A percentile compares a stretch with the other conserved stretches of the same genome.
phyloP scores from a whole-genome alignment of 2,113 vertebrate genomes.

The Brachypodius melanocephalos region DNA sequence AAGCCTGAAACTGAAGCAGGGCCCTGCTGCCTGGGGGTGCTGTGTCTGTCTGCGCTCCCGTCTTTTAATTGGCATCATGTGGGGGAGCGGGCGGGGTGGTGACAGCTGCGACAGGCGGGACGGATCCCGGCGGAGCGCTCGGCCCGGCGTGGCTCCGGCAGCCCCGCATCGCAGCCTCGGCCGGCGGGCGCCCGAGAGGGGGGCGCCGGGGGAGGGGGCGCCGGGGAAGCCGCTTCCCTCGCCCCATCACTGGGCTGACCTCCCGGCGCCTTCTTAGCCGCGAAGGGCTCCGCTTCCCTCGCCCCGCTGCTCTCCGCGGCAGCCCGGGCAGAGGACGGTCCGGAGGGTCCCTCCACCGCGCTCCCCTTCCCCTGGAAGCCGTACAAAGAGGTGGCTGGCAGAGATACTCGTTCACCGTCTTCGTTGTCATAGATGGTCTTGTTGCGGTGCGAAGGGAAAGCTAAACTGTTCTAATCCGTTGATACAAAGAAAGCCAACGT shows the following conservation, averaged over 20 bases:
- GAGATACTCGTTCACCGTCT: neutral
- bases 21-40: neutral
- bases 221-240: neutral
- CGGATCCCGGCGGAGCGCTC: neutral
- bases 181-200: neutral
- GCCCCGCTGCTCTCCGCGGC: neutral
- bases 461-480: neutral
- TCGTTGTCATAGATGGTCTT: neutral
- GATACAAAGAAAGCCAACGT: neutral
- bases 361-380: neutral
- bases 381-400: neutral
- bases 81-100: constrained; percentile 16
- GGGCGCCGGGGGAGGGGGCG: no score
- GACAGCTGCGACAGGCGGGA: constrained; percentile 29
- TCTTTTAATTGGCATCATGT: constrained; percentile 27
- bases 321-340: no score
- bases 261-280: neutral
- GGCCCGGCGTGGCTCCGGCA: neutral
- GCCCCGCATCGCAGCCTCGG: neutral
- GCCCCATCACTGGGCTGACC: neutral
- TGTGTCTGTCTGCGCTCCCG: neutral
- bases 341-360: no score
- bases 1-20: neutral
- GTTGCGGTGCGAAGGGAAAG: neutral
- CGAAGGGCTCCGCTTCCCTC: neutral